These are phyloP conservation scores for Empidonax traillii DNA, from an alignment of 2,113 vertebrate genomes.

Conservation along the genomic window DNA sequence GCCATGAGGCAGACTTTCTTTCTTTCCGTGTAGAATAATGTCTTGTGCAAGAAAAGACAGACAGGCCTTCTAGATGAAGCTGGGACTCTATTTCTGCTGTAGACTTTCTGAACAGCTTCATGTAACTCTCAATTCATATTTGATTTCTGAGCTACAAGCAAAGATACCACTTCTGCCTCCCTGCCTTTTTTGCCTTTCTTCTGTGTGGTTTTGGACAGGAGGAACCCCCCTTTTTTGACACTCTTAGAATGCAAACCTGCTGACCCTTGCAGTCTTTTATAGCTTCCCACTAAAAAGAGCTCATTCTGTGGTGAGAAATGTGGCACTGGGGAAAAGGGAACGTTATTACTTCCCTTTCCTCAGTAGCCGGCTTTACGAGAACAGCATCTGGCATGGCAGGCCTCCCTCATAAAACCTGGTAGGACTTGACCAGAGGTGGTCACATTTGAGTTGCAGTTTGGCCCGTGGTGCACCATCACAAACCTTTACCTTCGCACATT, in stretches of 20 bases:
- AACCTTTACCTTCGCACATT: background rate
- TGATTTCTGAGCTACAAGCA: background rate
- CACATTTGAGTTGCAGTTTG: background rate
- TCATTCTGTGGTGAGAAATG: background rate
- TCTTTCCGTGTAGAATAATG: background rate
- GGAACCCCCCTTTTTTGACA: background rate
- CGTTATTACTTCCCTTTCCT: background rate
- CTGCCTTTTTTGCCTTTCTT: background rate
- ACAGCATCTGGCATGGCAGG: background rate
- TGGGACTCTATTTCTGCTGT: background rate
- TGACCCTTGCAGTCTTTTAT: background rate
- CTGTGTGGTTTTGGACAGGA: background rate
- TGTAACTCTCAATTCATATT: background rate
- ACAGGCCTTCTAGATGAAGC: background rate
- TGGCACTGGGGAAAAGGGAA: background rate
- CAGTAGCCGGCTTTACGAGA: background rate
- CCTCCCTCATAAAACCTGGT: background rate
- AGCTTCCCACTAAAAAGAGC: background rate
- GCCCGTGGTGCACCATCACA: background rate
- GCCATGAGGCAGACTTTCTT: background rate
- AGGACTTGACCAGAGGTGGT: fast-evolving
- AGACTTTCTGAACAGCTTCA: background rate
- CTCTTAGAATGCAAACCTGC: background rate
- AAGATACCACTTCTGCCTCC: background rate
- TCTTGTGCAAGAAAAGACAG: background rate